phyloP scores from a whole-genome alignment of 2,797 vertebrate genomes.

The Cynodonichthys magdalenae region DNA sequence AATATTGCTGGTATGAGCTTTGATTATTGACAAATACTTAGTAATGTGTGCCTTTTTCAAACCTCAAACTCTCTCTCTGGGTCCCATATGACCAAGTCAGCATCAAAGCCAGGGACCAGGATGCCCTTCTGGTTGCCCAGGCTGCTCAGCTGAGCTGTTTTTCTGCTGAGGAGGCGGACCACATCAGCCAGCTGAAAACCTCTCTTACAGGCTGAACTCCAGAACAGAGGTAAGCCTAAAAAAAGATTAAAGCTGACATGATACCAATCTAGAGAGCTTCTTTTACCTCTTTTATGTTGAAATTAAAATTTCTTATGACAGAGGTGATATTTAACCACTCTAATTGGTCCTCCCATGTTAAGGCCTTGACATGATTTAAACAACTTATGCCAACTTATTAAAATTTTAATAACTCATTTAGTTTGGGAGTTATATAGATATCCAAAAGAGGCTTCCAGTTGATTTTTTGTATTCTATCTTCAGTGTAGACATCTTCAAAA shows the following conservation, averaged over 20 bases:
- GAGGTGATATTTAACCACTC: neutral
- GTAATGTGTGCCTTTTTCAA: constrained; percentile 23
- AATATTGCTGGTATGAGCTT: neutral
- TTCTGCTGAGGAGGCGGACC: constrained; percentile 80
- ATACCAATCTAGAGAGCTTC: neutral
- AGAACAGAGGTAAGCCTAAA: constrained; percentile 86
- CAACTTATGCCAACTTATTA: no score
- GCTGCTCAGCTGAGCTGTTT: constrained; percentile 81
- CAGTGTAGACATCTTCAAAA: no score
- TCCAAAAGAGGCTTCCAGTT: no score
- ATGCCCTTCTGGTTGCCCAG: constrained; percentile 80
- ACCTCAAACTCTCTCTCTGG: constrained; percentile 85
- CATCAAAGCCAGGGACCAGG: constrained; percentile 80
- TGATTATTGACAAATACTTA: neutral
- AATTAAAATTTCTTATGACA: no score
- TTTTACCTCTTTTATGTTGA: no score
- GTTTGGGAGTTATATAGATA: no score
- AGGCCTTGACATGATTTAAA: no score
- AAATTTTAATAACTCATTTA: no score
- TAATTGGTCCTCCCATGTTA: neutral
- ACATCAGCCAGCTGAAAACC: constrained; percentile 82
- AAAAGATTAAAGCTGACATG: neutral
- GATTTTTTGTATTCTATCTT: no score
- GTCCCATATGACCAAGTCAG: constrained; percentile 88
- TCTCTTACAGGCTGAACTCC: constrained; percentile 81